Base-by-base conservation (phyloP, 2,888 invertebrate species). In the Gasteruption jaculator region DNA sequence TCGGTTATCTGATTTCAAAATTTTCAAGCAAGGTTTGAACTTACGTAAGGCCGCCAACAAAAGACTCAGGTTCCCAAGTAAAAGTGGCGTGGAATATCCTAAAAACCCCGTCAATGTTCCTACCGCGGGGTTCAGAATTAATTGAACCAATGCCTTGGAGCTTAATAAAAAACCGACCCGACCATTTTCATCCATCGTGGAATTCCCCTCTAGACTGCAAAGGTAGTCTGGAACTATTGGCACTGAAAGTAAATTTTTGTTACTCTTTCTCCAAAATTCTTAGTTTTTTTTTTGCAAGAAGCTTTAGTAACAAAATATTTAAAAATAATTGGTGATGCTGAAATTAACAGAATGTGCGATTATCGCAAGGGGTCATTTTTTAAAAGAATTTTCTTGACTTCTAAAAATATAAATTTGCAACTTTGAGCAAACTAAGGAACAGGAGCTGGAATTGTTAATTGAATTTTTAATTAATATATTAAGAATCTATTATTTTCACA, bases 141-240 rank as follows among this genome's bases (percentile, higher is more conserved):
- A 75, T 69, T 91, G 90, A 4, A 89, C 82, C 45, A 90, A 72
- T 15, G 90, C 88, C 72, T 89, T 87, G 38, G 86, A 85, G 22
- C 88, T 84, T 37, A 85, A 68, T 37, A 86, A 65, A 24, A 83
- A 71, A 11, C 85, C 85, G 32, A 85, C 76, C 43, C 81, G 77
- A 4, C 82, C 81, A 59, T 83, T 85, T 57, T 83, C 82, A 45
- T 76, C 76, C 32, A 79, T 58, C 6, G 64, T 60, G 18, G 65
- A 60, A 53, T 73, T 73, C 25, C 72, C 65, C 49, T 76, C 73
- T 47, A 75, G 75, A 38, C 74, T 76, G 57, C 81, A 81, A 48
- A 87, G 74, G 65, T 81, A 85, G 67, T 86, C 85, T 8, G 87
- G 87, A 53, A 88, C 80, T 52, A 89, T 87, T 26, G 89, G 88